Evolutionary conservation across 2,888 invertebrate species (phyloP).

Genomic region (Ptychoptera contaminata): DNA sequence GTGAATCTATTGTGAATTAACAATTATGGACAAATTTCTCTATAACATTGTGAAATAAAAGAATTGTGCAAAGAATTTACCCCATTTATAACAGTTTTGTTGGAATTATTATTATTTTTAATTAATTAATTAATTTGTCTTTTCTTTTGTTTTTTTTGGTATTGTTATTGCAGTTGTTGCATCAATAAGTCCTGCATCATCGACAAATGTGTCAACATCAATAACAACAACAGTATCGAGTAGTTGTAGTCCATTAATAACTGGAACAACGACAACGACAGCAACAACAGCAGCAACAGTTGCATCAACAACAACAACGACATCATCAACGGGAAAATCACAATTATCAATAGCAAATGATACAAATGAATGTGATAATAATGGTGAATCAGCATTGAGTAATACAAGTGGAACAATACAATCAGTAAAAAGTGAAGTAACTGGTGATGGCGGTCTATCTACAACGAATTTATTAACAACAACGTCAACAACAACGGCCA

Average conservation of each 20-base stretch:
- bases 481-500: constrained; percentile 9
- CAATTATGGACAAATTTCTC: too few relatives aligned
- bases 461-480: constrained; percentile 8
- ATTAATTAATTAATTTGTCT: too few relatives aligned
- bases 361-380: constrained; percentile 6
- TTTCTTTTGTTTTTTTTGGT: too few relatives aligned
- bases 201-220: too few relatives aligned
- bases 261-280: constrained; percentile 1
- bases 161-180: too few relatives aligned
- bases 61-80: too few relatives aligned
- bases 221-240: constrained; percentile 11
- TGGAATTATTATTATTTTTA: too few relatives aligned
- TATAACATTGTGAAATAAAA: too few relatives aligned
- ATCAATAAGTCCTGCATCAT: too few relatives aligned
- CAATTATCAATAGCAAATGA: constrained; percentile 14
- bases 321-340: constrained; percentile 12
- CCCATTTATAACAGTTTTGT: too few relatives aligned
- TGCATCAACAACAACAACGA: constrained; percentile 14
- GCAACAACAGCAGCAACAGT: constrained; percentile 2
- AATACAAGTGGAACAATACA: constrained; percentile 2
- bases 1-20: too few relatives aligned
- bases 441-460: constrained; percentile 1
- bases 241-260: constrained; percentile 1
- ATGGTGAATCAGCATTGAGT: constrained; percentile 5
- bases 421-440: constrained; percentile 20